These are phyloP conservation scores for Elgaria multicarinata DNA, from an alignment of 2,113 vertebrate genomes.

Conservation along the genomic window DNA sequence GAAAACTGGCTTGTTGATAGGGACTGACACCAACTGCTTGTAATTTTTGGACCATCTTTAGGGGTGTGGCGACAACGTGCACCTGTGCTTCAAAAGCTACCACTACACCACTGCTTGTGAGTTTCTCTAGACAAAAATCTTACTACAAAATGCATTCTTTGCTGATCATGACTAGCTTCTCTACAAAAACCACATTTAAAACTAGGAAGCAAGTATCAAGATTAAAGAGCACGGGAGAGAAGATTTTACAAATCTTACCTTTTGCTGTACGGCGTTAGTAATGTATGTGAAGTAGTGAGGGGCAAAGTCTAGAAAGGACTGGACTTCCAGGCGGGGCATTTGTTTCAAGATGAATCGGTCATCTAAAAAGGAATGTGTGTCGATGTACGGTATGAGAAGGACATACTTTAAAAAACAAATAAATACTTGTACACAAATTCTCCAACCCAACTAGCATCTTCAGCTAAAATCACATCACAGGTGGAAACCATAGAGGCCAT, in stretches of 20 bases:
- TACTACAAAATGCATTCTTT: neutral
- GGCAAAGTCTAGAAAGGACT: conserved; percentile 98
- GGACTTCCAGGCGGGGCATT: conserved; percentile 97
- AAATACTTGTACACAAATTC: too few species aligned
- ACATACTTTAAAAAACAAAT: conserved; percentile 28
- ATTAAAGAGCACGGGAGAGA: neutral
- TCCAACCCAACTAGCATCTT: neutral
- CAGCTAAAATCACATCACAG: neutral
- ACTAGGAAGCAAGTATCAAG: neutral
- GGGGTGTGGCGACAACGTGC: too few species aligned
- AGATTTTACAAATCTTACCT: conserved; percentile 76
- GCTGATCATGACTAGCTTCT: neutral
- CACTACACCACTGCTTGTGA: neutral
- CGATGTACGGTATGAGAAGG: neutral
- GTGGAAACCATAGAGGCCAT: neutral
- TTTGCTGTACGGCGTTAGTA: conserved; percentile 94
- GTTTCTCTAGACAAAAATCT: neutral
- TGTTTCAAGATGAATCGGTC: conserved; percentile 99
- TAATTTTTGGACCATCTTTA: too few species aligned
- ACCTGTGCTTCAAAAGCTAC: too few species aligned
- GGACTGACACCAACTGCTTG: too few species aligned
- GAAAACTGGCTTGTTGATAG: too few species aligned
- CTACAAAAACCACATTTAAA: neutral
- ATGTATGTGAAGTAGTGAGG: conserved; percentile 98
- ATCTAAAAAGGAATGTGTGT: conserved; percentile 76